Percentiles rank a stretch among this genome's conserved stretches.
Conservation (phyloP, 2,797 vertebrate genomes). For the Corythornis leucogaster region DNA sequence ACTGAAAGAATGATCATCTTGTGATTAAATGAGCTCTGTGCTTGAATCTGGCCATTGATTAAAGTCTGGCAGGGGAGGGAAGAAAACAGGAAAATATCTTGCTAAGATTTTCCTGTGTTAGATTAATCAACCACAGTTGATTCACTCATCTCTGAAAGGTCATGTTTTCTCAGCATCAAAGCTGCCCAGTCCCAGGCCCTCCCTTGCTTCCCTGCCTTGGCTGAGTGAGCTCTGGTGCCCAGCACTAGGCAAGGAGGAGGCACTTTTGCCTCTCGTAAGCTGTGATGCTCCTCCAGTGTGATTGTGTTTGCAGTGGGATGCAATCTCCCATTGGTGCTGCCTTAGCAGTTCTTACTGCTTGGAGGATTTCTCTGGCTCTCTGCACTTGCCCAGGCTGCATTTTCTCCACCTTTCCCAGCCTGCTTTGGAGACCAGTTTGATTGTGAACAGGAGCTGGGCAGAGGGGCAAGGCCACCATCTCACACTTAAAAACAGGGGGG, state of each 20-base stretch:
- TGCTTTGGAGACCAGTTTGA: background rate
- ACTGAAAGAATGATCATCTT: conserved; percentile 24
- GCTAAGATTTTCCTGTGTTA: conserved; percentile 55
- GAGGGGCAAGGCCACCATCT: background rate
- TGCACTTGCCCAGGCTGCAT: background rate
- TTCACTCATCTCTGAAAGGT: conserved; percentile 25
- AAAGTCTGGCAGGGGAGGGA: conserved; percentile 32
- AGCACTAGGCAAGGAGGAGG: rapidly evolving
- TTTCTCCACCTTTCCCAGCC: background rate
- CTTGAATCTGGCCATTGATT: conserved; percentile 54
- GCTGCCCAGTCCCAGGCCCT: background rate
- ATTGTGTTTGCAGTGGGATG: background rate
- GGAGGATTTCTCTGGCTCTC: background rate
- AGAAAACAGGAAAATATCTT: conserved; percentile 52
- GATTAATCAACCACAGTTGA: conserved; percentile 21
- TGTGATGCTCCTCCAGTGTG: background rate
- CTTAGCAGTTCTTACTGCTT: background rate
- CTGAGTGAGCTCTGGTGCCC: background rate
- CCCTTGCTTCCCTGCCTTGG: background rate
- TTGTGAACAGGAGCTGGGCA: rapidly evolving
- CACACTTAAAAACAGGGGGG: background rate
- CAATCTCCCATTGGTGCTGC: background rate
- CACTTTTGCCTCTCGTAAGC: background rate
- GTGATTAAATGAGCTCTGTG: conserved; percentile 14
- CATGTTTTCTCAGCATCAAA: background rate